Percentiles rank a stretch among this genome's conserved stretches.
Conservation (phyloP, 2,888 invertebrate species). For the Sminthurinus aureus region DNA sequence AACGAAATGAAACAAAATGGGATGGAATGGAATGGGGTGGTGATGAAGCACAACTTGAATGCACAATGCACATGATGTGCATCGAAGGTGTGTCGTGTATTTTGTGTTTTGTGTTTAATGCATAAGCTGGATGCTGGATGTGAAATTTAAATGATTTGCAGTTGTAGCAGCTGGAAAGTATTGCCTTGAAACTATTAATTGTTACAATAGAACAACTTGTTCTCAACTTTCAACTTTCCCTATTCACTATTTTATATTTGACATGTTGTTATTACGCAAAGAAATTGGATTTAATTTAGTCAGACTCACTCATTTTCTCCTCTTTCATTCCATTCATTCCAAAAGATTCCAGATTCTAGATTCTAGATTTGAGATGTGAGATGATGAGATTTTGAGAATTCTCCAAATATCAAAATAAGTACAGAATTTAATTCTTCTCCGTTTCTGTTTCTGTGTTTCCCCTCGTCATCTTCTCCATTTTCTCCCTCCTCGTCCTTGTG, state of each 20-base stretch:
- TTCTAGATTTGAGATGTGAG: no score
- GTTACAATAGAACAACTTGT: conserved; percentile 7
- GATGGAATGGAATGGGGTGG: no score
- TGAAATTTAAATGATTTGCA: conserved; percentile 2
- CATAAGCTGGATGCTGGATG: neutral
- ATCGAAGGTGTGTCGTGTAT: no score
- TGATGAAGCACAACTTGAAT: no score
- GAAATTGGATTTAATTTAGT: conserved; percentile 2
- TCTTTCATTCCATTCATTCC: neutral
- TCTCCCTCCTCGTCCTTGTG: no score
- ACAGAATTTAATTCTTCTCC: neutral
- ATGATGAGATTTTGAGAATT: neutral
- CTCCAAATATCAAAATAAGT: no score
- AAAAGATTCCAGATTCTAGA: neutral
- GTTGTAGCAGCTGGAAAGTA: conserved; percentile 10
- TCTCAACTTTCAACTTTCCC: conserved; percentile 1
- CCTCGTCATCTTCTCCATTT: neutral
- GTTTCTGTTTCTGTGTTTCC: neutral
- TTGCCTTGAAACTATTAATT: conserved; percentile 23
- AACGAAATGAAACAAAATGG: no score
- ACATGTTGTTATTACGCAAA: conserved; percentile 17
- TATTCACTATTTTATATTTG: neutral
- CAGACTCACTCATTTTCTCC: neutral
- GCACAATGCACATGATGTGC: no score
- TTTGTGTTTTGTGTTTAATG: no score